Evolutionary conservation across 1,140 invertebrate genomes (phyloP).

Genomic region (Drosophila tristis): DNA sequence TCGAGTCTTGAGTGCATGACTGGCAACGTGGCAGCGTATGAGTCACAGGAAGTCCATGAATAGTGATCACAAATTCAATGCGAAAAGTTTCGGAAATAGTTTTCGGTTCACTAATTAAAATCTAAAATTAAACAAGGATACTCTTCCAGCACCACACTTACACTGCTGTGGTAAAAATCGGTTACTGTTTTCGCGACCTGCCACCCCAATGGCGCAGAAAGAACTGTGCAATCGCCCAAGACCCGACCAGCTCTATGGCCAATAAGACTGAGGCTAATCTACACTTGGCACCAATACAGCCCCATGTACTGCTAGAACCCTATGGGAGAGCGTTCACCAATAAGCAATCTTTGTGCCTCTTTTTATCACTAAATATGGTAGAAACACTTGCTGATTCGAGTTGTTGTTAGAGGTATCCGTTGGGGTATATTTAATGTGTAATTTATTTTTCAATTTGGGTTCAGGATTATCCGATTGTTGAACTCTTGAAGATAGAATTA

Average conservation of each 20-base stretch:
- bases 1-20: conserved; percentile 14
- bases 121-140: conserved; percentile 6
- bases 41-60: conserved; percentile 6
- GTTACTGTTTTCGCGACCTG: conserved; percentile 60
- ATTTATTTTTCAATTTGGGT: too few species aligned
- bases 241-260: conserved; percentile 57
- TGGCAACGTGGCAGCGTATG: conserved; percentile 32
- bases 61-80: background rate
- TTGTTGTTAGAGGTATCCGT: too few species aligned
- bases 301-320: background rate
- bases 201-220: conserved; percentile 57
- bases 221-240: conserved; percentile 67
- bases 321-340: conserved; percentile 13
- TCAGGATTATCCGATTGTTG: too few species aligned
- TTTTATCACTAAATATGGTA: conserved; percentile 48
- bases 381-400: too few species aligned
- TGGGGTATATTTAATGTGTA: conserved; percentile 15
- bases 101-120: background rate
- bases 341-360: conserved; percentile 61
- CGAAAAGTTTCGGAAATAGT: background rate
- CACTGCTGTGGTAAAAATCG: conserved; percentile 18
- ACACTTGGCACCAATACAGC: conserved; percentile 44
- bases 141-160: conserved; percentile 20
- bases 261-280: conserved; percentile 74
- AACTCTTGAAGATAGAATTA: too few species aligned